Evolutionary conservation across 2,113 vertebrate species (phyloP), one percentile per base, ranked within the genome.

Genomic region (Triplophysa tibetana): DNA sequence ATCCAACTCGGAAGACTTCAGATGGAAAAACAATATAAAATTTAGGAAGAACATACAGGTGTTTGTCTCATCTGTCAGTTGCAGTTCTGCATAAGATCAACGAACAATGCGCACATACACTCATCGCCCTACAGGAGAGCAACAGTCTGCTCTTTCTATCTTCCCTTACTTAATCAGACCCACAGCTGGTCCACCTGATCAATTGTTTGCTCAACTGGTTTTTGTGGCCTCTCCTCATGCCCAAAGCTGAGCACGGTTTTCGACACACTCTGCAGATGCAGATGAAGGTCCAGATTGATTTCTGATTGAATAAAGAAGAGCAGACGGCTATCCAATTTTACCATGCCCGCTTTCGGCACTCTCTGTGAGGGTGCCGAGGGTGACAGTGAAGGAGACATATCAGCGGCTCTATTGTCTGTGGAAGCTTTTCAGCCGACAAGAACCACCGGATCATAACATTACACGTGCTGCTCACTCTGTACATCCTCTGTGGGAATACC

Each of bases 21-120:
- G 16, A 26, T 19, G 4, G 17, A 1, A 48, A 63, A 17, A 17
- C 21, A 61, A 16, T 7, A 16, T 19, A 8, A 38, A 4, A 2
- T 6, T 21, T 21, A 45, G 43, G 56, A 23, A 17, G 26, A 54
- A 81, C 88, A 86, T 84, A 70, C 84, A 84, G 88, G 78, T 81
- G 75, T 50, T 54, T 73, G 65, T 79, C 83, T 81, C 87, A 89
- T 91, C 89, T 91, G 91, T 90, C 88, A 87, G 86, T 81, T 82
- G 81, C 70, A 67, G 84, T 73, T 43, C 78, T 82, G 86, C 75
- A 70, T 68, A 41, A 88, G 68, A 80, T 45, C 33, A 38, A 38
- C 3, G 5, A 38, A 75, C 60, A 62, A 29, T 78, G n/a, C 19
- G 60, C 75, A 54, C 16, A 14, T 21, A 54, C 33, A 38, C 29